A percentile compares a stretch with the other conserved stretches of the same genome.
These are phyloP conservation scores for Laspeyria flexula DNA, from an alignment of 2,888 invertebrate genomes.

Conservation along the genomic window DNA sequence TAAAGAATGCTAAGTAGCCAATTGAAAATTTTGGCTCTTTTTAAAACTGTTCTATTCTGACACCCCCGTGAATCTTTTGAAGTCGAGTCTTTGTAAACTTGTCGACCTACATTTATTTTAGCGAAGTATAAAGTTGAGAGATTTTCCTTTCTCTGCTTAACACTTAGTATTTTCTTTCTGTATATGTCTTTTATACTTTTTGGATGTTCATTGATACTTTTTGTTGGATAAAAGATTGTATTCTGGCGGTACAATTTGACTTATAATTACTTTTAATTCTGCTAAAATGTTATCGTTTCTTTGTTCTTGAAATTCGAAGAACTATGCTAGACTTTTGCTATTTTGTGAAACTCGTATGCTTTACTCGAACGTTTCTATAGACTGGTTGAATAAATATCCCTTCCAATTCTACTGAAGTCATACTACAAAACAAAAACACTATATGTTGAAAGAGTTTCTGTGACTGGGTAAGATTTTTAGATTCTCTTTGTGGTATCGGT, in stretches of 20 bases:
- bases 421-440: no score
- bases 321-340: no score
- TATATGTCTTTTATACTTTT: background rate
- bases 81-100: conserved; percentile 22
- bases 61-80: conserved; percentile 29
- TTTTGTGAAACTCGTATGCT: no score
- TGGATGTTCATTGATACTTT: background rate
- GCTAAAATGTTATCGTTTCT: no score
- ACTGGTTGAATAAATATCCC: no score
- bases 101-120: conserved; percentile 26
- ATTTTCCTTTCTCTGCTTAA: background rate
- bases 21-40: conserved; percentile 51
- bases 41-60: conserved; percentile 39
- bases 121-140: conserved; percentile 12
- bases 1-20: conserved; percentile 56
- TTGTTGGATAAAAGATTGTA: background rate
- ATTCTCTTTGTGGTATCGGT: no score
- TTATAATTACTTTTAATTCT: background rate
- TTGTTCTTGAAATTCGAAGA: no score
- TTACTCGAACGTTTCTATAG: no score
- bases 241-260: background rate
- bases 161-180: background rate
- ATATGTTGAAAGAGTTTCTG: no score
- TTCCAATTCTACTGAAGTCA: no score
- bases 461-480: no score